Evolutionary conservation across 2,797 vertebrate genomes (phyloP).

Genomic region (Alcedo quadribrachys): DNA sequence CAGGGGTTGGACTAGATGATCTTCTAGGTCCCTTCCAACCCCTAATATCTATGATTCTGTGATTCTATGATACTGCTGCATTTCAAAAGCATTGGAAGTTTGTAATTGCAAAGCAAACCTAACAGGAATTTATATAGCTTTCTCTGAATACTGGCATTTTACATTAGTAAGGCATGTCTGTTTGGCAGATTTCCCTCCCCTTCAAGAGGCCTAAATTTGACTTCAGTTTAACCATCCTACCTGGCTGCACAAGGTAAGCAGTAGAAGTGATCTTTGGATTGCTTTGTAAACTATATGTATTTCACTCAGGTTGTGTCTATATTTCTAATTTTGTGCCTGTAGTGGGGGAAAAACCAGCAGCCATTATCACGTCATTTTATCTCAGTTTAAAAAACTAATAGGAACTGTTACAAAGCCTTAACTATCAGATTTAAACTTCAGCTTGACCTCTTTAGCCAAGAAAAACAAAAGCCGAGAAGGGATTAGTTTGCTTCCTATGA

Average conservation of each 20-base stretch:
- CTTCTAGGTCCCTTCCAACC: too few species aligned
- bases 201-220: background rate
- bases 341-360: background rate
- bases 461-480: constrained; percentile 10
- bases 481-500: constrained; percentile 15
- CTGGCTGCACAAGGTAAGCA: background rate
- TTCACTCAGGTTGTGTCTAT: background rate
- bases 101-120: background rate
- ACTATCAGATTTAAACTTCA: constrained; percentile 21
- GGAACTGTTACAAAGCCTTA: background rate
- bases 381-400: background rate
- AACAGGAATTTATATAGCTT: background rate
- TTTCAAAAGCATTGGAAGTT: background rate
- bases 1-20: too few species aligned
- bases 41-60: too few species aligned
- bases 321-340: background rate
- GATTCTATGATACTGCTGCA: background rate
- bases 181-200: background rate
- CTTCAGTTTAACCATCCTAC: background rate
- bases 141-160: background rate
- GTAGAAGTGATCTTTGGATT: background rate
- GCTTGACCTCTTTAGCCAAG: constrained; percentile 16
- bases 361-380: background rate
- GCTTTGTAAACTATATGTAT: background rate
- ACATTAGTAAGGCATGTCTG: background rate